Percentiles rank a stretch among this genome's conserved stretches.
These are phyloP conservation scores for Micropterix aruncella DNA, from an alignment of 2,888 invertebrate genomes.

Conservation along the genomic window DNA sequence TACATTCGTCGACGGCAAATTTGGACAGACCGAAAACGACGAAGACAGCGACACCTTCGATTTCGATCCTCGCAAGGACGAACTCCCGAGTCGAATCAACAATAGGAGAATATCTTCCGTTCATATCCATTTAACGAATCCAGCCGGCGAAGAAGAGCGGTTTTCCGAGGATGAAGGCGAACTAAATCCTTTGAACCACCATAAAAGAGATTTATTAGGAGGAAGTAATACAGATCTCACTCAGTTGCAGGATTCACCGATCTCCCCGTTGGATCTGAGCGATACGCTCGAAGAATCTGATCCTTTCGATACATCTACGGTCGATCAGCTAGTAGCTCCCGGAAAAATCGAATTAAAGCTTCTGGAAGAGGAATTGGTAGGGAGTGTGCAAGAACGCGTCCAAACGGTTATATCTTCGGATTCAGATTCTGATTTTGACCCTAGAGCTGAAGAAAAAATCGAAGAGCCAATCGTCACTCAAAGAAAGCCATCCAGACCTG, in stretches of 20 bases:
- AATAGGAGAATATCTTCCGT: conserved; percentile 35
- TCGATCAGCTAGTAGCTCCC: conserved; percentile 55
- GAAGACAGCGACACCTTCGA: conserved; percentile 38
- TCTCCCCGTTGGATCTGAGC: conserved; percentile 45
- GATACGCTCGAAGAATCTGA: conserved; percentile 48
- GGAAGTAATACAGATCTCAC: conserved; percentile 66
- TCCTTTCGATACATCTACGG: conserved; percentile 76
- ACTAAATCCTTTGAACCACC: conserved; percentile 26
- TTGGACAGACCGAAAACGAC: conserved; percentile 28
- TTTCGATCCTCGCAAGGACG: conserved; percentile 52
- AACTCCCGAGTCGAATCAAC: conserved; percentile 27
- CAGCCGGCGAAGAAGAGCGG: conserved; percentile 43
- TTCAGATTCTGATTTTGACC: conserved; percentile 73
- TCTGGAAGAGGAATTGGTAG: conserved; percentile 62
- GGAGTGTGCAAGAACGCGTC: conserved; percentile 19
- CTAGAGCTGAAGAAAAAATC: conserved; percentile 46
- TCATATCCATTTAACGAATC: conserved; percentile 49
- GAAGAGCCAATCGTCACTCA: conserved; percentile 20
- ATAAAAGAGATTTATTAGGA: conserved; percentile 53
- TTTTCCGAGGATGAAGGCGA: conserved; percentile 36
- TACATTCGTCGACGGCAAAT: conserved; percentile 57
- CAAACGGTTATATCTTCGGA: conserved; percentile 28
- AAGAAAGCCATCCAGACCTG: conserved; percentile 49
- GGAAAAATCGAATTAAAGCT: conserved; percentile 67
- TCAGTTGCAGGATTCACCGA: conserved; percentile 50